These are phyloP conservation scores for Scaptomyza hsui DNA, from an alignment of 1,140 invertebrate species.

Conservation along the genomic window DNA sequence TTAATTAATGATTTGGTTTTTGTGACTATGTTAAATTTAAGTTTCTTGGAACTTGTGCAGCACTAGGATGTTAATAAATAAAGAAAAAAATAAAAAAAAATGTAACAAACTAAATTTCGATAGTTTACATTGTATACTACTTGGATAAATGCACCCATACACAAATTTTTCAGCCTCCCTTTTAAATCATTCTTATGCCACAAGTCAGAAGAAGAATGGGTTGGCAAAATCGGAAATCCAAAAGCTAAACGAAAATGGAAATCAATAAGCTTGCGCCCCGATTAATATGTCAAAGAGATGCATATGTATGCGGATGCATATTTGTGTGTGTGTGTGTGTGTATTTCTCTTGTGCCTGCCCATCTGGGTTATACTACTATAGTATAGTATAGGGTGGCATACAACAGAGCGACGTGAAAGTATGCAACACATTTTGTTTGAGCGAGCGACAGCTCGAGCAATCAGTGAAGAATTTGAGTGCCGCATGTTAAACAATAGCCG, in stretches of 20 bases:
- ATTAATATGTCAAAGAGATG: not conserved
- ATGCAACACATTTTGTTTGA: constrained; percentile 36
- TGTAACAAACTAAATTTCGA: too few species aligned
- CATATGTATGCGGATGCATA: not conserved
- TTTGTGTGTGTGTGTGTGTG: constrained; percentile 1
- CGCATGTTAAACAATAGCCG: constrained; percentile 55
- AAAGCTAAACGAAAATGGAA: constrained; percentile 1
- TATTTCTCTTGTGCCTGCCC: not conserved
- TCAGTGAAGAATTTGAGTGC: constrained; percentile 67
- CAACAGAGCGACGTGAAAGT: constrained; percentile 26
- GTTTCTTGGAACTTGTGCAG: too few species aligned
- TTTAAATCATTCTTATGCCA: too few species aligned
- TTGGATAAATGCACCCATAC: too few species aligned
- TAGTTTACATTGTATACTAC: too few species aligned
- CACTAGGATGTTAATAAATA: too few species aligned
- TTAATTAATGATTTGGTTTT: too few species aligned
- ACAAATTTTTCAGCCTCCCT: too few species aligned
- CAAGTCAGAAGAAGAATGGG: not conserved
- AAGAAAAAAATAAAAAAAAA: too few species aligned
- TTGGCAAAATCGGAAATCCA: not conserved
- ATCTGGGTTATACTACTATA: constrained; percentile 32
- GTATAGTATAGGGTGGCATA: too few species aligned
- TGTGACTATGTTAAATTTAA: too few species aligned
- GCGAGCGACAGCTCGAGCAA: constrained; percentile 46
- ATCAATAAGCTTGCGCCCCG: constrained; percentile 1